These are phyloP conservation scores for Drosophila lini DNA, from an alignment of 1,140 invertebrate species.

Conservation along the genomic window DNA sequence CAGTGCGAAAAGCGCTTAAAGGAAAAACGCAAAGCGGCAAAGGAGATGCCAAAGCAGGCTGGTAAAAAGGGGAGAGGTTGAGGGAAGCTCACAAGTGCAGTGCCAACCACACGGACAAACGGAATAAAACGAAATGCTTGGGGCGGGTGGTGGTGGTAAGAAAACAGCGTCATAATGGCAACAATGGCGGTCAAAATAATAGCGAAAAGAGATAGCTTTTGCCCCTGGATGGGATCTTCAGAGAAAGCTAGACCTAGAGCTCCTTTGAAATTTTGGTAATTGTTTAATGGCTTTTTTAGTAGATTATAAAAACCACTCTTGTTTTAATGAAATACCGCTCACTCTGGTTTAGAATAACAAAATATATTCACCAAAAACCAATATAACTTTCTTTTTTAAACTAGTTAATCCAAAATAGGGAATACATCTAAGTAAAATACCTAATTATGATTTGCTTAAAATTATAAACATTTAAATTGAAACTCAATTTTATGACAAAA, in stretches of 20 bases:
- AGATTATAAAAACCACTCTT: background rate
- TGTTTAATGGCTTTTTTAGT: background rate
- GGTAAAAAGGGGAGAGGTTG: background rate
- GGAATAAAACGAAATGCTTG: conserved; percentile 4
- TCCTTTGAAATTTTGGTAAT: background rate
- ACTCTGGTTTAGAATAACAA: background rate
- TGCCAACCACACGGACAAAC: conserved; percentile 51
- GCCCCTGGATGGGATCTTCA: background rate
- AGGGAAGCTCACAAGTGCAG: conserved; percentile 60
- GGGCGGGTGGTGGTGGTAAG: background rate
- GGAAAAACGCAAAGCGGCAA: conserved; percentile 25
- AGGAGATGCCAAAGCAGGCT: conserved; percentile 5
- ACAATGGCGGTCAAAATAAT: conserved; percentile 4
- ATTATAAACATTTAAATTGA: no score
- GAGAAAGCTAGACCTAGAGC: background rate
- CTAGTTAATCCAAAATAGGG: no score
- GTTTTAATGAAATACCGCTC: background rate
- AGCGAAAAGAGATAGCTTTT: background rate
- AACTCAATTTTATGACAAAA: no score
- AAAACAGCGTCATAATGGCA: background rate
- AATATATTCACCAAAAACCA: background rate
- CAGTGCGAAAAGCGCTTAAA: conserved; percentile 43
- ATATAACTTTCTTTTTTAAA: no score
- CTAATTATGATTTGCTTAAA: no score
- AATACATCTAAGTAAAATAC: no score